Percentiles rank a stretch among this genome's conserved stretches.
Conservation (phyloP, 1,140 invertebrate genomes). For the Vollenhovia emeryi region DNA sequence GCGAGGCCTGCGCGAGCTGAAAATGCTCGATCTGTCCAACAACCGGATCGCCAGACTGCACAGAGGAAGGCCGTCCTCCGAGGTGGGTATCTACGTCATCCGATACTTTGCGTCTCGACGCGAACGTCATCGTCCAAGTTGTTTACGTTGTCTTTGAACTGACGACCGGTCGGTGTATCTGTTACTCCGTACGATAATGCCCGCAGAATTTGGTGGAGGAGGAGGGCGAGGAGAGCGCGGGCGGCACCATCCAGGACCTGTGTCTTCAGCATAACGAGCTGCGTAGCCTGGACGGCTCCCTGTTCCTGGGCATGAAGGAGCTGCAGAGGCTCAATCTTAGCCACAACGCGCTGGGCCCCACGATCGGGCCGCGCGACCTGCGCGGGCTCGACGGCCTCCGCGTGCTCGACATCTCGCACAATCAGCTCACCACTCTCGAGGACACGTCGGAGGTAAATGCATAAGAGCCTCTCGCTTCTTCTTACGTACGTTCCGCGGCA, state of each 20-base stretch:
- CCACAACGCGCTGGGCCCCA: constrained; percentile 89
- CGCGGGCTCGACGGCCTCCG: constrained; percentile 90
- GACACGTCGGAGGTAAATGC: constrained; percentile 91
- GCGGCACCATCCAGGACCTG: constrained; percentile 88
- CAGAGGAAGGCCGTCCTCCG: constrained; percentile 86
- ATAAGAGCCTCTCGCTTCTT: constrained; percentile 24
- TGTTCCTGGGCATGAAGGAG: constrained; percentile 90
- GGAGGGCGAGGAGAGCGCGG: constrained; percentile 84
- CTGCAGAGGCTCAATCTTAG: constrained; percentile 90
- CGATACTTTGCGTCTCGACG: neutral
- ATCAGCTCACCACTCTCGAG: constrained; percentile 90
- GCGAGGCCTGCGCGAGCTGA: constrained; percentile 88
- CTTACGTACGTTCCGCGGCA: neutral
- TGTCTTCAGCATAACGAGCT: constrained; percentile 90
- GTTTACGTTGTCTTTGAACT: neutral
- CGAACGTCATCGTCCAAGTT: neutral
- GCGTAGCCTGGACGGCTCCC: constrained; percentile 89
- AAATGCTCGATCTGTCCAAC: constrained; percentile 90
- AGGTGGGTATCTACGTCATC: constrained; percentile 84
- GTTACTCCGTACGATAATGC: neutral
- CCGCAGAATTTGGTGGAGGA: constrained; percentile 90
- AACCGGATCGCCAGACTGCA: constrained; percentile 90
- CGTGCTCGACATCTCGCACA: constrained; percentile 91
- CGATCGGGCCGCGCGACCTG: constrained; percentile 90
- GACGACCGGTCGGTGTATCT: neutral